Conservation (phyloP, 2,888 invertebrate genomes). For the Amiota minor region DNA sequence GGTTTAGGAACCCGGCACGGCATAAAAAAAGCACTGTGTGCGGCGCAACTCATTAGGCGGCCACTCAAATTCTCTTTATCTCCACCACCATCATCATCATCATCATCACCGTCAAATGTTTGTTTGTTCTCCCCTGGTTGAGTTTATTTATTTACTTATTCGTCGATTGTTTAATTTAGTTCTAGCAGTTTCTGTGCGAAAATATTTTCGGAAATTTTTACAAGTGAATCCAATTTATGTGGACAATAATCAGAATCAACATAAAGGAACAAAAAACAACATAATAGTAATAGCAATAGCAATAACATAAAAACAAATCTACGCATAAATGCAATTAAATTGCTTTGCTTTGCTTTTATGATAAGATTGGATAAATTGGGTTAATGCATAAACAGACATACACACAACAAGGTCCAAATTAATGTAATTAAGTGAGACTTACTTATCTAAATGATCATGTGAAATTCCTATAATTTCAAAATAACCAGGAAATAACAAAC, state of each 20-base stretch:
- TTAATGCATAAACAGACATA: not conserved
- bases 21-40: too few species aligned
- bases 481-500: too few species aligned
- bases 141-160: not conserved
- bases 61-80: not conserved
- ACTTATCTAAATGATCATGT: too few species aligned
- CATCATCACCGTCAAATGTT: not conserved
- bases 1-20: not conserved
- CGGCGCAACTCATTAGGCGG: not conserved
- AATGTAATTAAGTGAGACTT: too few species aligned
- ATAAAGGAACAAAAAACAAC: not conserved
- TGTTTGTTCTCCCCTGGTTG: too few species aligned
- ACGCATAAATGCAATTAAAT: slow-evolving; percentile 11
- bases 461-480: too few species aligned
- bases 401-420: slow-evolving; percentile 3
- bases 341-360: not conserved
- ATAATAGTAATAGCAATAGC: not conserved
- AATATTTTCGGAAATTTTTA: slow-evolving; percentile 15
- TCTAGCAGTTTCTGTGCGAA: slow-evolving; percentile 21
- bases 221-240: not conserved
- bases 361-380: slow-evolving; percentile 9
- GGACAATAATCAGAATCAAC: not conserved
- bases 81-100: not conserved
- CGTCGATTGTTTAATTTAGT: slow-evolving; percentile 1
- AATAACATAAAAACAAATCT: slow-evolving; percentile 4